Evolutionary conservation across 2,113 vertebrate species (phyloP).

Genomic region (Ramphastos sulfuratus): DNA sequence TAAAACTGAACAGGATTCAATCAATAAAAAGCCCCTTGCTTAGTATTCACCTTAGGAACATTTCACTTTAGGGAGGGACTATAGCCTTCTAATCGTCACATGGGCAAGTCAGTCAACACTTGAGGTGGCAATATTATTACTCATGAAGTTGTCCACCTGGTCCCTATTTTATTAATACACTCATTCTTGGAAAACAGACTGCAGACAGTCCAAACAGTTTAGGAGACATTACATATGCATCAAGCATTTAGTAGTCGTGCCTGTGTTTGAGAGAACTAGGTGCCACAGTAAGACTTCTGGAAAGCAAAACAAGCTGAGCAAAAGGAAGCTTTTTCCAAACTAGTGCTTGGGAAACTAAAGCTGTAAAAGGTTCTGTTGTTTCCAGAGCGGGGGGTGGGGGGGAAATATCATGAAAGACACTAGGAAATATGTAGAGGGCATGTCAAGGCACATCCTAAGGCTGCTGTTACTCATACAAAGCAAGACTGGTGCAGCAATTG

Average conservation of each 20-base stretch:
- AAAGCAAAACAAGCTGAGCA: not conserved
- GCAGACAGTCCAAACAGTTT: not conserved
- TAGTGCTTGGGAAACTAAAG: not conserved
- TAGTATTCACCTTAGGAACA: not conserved
- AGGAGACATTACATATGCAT: not conserved
- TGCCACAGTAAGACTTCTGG: not conserved
- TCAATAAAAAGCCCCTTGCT: not conserved
- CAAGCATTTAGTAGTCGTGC: not conserved
- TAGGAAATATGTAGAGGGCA: not conserved
- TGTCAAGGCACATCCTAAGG: not conserved
- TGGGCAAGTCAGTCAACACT: not conserved
- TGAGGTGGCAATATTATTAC: accelerated
- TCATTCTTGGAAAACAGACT: not conserved
- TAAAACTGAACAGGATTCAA: not conserved
- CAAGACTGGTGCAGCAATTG: not conserved
- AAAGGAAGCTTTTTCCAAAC: not conserved
- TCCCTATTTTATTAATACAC: not conserved
- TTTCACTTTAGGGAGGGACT: not conserved
- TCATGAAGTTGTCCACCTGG: not conserved
- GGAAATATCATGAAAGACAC: not conserved
- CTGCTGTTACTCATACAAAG: not conserved
- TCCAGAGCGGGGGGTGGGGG: not conserved
- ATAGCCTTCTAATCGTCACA: not conserved
- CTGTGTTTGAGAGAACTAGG: not conserved
- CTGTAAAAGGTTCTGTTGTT: not conserved